A percentile compares a stretch with the other conserved stretches of the same genome.
Evolutionary conservation across 2,113 vertebrate species (phyloP).

Genomic region (Bagarius yarrelli): DNA sequence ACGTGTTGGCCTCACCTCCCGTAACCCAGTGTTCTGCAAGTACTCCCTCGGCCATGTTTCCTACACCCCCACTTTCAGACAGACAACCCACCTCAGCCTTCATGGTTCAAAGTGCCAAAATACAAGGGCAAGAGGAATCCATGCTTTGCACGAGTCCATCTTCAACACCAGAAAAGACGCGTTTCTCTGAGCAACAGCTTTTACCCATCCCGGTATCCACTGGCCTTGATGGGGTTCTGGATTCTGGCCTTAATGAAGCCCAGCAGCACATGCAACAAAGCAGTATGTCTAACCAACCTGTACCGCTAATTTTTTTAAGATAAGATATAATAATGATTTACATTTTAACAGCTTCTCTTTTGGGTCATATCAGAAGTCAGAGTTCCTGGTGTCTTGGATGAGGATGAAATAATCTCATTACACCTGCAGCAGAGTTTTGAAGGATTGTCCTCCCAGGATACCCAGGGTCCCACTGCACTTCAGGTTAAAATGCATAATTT

Average conservation of each 20-base stretch:
- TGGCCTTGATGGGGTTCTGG: constrained; percentile 51
- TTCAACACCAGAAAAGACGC: constrained; percentile 36
- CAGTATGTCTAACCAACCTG: constrained; percentile 60
- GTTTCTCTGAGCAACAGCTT: constrained; percentile 51
- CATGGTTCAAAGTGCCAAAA: constrained; percentile 16
- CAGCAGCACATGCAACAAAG: constrained; percentile 63
- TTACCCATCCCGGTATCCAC: constrained; percentile 43
- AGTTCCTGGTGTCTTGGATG: constrained; percentile 14
- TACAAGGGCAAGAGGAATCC: constrained; percentile 40
- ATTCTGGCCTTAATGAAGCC: constrained; percentile 45
- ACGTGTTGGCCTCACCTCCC: constrained; percentile 55
- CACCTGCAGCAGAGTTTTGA: constrained; percentile 20
- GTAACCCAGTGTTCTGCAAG: constrained; percentile 41
- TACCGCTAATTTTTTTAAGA: too few relatives aligned
- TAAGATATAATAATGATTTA: too few relatives aligned
- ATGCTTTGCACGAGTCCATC: constrained; percentile 51
- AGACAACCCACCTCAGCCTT: constrained; percentile 20
- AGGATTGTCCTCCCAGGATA: constrained; percentile 5
- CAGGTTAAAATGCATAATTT: constrained; percentile 13
- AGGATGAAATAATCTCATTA: constrained; percentile 2
- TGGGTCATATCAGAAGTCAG: constrained; percentile 6
- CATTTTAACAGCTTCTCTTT: background rate
- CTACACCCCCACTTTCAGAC: constrained; percentile 33
- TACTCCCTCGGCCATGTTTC: constrained; percentile 27
- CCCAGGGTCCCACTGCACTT: background rate